Conservation (phyloP, 1,140 invertebrate genomes). For the Globodera rostochiensis region DNA sequence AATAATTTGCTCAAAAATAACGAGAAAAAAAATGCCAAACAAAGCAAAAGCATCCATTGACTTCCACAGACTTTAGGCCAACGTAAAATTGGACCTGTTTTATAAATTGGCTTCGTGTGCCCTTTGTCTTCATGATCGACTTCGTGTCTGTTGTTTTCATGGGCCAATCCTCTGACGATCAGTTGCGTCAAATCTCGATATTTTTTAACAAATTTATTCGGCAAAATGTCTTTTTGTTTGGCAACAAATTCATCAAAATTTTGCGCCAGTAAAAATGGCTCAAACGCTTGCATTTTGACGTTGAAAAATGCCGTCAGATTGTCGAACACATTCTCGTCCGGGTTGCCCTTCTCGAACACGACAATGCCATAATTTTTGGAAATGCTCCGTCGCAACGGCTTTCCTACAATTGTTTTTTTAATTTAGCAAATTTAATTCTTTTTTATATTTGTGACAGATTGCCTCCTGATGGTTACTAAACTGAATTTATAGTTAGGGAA, state of each 20-base stretch:
- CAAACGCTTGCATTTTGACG: background rate
- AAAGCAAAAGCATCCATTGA: too few relatives aligned
- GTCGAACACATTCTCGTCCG: background rate
- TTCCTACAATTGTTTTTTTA: background rate
- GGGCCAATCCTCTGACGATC: background rate
- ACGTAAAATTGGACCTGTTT: background rate
- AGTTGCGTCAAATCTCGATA: slow-evolving; percentile 12
- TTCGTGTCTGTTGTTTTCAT: background rate
- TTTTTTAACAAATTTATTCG: background rate
- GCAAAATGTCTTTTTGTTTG: background rate
- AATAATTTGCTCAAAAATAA: too few relatives aligned
- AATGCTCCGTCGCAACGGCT: background rate
- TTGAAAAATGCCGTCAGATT: background rate
- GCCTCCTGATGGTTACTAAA: background rate
- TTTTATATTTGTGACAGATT: background rate
- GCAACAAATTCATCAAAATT: background rate
- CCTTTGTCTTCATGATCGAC: background rate
- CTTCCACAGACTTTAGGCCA: too few relatives aligned
- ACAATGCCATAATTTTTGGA: slow-evolving; percentile 3
- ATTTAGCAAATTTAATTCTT: background rate
- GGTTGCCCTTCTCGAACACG: slow-evolving; percentile 6
- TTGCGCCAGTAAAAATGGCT: background rate
- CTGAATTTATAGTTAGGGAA: too few relatives aligned
- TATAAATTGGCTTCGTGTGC: background rate
- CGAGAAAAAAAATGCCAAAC: too few relatives aligned